These are phyloP conservation scores for Umimayanthus kanabou DNA, from an alignment of 92 coral and sea anemone genomes.

Conservation along the genomic window DNA sequence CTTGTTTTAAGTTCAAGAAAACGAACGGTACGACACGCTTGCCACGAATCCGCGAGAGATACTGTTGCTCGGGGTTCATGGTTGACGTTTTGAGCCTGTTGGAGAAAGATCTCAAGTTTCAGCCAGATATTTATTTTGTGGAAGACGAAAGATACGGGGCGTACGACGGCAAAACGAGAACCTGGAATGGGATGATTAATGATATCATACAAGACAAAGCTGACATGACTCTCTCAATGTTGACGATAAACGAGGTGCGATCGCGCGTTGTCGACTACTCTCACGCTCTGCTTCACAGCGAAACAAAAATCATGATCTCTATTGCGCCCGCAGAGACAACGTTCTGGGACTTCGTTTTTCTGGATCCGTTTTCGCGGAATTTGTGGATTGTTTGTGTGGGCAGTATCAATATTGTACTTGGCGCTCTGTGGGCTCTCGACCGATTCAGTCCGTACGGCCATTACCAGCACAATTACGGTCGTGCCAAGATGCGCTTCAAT, in stretches of 20 bases:
- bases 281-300: constrained; percentile 73
- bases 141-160: constrained; percentile 77
- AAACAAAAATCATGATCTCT: constrained; percentile 65
- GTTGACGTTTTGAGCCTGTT: constrained; percentile 69
- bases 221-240: constrained; percentile 71
- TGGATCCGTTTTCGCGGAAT: constrained; percentile 56
- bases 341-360: constrained; percentile 55
- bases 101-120: constrained; percentile 56
- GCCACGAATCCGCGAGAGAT: constrained; percentile 39
- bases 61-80: constrained; percentile 81
- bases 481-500: constrained; percentile 35
- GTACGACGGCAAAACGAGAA: constrained; percentile 53
- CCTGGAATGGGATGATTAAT: constrained; percentile 85
- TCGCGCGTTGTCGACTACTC: constrained; percentile 76
- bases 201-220: constrained; percentile 75
- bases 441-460: constrained; percentile 62
- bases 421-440: constrained; percentile 64
- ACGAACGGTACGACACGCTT: constrained; percentile 22
- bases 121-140: constrained; percentile 72
- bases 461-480: constrained; percentile 26
- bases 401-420: constrained; percentile 43
- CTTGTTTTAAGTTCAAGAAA: constrained; percentile 50
- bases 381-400: constrained; percentile 63
- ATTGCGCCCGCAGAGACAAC: constrained; percentile 26
- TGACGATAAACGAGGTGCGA: constrained; percentile 71